These are phyloP conservation scores for Ptilodon capucinus DNA, from an alignment of 2,888 invertebrate genomes.

Conservation along the genomic window DNA sequence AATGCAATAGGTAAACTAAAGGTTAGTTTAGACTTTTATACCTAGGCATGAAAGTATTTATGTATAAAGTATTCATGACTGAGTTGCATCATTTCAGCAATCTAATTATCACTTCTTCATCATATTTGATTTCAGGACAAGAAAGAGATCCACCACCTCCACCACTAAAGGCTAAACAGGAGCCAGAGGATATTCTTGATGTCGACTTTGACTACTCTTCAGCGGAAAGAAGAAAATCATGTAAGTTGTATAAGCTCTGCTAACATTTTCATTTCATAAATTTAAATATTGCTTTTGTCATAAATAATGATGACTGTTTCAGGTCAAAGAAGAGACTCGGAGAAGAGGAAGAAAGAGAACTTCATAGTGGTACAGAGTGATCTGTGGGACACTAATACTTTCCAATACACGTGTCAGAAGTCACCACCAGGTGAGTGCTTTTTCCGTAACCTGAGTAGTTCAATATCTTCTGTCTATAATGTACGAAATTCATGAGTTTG, in stretches of 20 bases:
- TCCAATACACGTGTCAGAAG: conserved; percentile 80
- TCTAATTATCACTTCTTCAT: no score
- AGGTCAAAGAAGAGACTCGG: conserved; percentile 78
- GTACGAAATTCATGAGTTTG: no score
- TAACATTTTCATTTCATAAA: no score
- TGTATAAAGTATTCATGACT: no score
- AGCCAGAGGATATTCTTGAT: conserved; percentile 74
- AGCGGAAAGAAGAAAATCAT: conserved; percentile 66
- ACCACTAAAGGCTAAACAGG: conserved; percentile 60
- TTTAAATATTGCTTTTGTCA: no score
- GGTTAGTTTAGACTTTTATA: no score
- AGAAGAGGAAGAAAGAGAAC: conserved; percentile 79
- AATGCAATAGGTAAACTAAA: no score
- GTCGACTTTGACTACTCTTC: conserved; percentile 70
- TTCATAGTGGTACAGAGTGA: conserved; percentile 86
- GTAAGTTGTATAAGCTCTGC: conserved; percentile 56
- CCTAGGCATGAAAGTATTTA: no score
- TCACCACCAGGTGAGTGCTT: conserved; percentile 58
- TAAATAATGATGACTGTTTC: no score
- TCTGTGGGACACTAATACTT: conserved; percentile 85
- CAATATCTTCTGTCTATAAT: not conserved
- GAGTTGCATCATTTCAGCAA: no score
- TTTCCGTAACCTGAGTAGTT: not conserved
- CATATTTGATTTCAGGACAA: conserved; percentile 51
- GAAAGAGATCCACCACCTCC: conserved; percentile 64